These are phyloP conservation scores for Dermochelys coriacea DNA, from an alignment of 2,797 vertebrate species.

Conservation along the genomic window DNA sequence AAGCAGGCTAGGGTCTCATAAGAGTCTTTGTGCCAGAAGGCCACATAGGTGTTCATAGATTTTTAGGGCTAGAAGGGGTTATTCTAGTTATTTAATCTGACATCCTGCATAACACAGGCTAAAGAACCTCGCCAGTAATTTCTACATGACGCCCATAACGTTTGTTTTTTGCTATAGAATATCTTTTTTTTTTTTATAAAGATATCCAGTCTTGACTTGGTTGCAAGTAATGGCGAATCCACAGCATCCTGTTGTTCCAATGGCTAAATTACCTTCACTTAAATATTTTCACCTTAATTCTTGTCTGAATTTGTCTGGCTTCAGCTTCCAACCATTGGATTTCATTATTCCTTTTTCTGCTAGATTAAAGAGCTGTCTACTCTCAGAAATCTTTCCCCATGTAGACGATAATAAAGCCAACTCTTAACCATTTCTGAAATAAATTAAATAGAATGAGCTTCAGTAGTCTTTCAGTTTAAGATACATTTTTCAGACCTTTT, in stretches of 20 bases:
- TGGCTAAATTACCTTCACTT: no score
- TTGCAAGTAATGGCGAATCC: not conserved
- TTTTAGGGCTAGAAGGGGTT: not conserved
- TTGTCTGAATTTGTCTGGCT: not conserved
- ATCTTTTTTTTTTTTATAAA: not conserved
- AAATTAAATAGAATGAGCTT: not conserved
- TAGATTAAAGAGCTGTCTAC: not conserved
- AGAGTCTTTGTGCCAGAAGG: not conserved
- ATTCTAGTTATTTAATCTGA: not conserved
- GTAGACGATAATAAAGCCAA: not conserved
- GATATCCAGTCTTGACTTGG: not conserved
- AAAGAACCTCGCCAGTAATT: not conserved
- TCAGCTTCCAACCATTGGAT: not conserved
- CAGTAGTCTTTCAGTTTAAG: not conserved
- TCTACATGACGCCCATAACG: not conserved
- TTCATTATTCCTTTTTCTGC: not conserved
- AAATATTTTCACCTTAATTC: not conserved
- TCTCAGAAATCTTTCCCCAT: not conserved
- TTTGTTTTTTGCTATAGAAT: not conserved
- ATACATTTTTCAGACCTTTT: conserved; percentile 28
- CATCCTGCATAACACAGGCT: not conserved
- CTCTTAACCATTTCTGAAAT: not conserved
- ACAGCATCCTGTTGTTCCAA: not conserved
- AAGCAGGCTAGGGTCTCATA: not conserved
- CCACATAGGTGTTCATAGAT: not conserved